Evolutionary conservation across 2,113 vertebrate genomes (phyloP), one percentile per base, ranked within the genome.

Genomic region (Pollimyrus isidori): DNA sequence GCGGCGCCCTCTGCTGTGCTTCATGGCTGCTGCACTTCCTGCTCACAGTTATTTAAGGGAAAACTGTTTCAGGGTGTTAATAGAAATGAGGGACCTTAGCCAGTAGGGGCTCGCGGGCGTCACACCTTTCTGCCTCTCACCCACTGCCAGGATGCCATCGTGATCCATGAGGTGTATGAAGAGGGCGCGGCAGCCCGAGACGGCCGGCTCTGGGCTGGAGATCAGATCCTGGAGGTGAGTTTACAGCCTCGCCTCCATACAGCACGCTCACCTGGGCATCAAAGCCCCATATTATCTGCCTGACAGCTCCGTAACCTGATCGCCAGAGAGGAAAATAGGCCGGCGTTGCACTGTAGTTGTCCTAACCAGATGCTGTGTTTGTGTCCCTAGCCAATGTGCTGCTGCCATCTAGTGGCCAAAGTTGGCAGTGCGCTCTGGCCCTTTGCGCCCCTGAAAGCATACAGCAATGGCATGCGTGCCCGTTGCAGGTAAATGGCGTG

Each of bases 121-220:
- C 26, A 76, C 46, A 2, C 26, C 83, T 50, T 52, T 23, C 48
- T 10, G 52, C 19, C 48, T 73, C 52, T 83, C 23, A 5, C 50
- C 86, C 42, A 83, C 23, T 90, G 0, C 45, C 93, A 99, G 98
- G 97, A 98, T 0, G 98, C 98, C 89, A 98, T 99, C 3, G 96
- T 99, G 92, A 98, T 99, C 92, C 98, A 99, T 86, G 98, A 99
- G 95, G 98, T 99, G 4, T 99, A 99, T 86, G 98, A 98, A 89
- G 98, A 99, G 93, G 98, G 98, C 48, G 98, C 98, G 3, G 98
- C 98, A 53, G 98, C 98, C 45, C 95, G 97, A 90, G 98, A 99
- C 45, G 97, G 97, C 7, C 95, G 98, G 39, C 97, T 99, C 35
- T 98, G 97, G 98, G 97, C 98, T 0, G 98, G 98, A 39, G 98